A percentile compares a stretch with the other conserved stretches of the same genome.
Conservation (phyloP, 2,113 vertebrate species). For the Xenopus tropicalis region DNA sequence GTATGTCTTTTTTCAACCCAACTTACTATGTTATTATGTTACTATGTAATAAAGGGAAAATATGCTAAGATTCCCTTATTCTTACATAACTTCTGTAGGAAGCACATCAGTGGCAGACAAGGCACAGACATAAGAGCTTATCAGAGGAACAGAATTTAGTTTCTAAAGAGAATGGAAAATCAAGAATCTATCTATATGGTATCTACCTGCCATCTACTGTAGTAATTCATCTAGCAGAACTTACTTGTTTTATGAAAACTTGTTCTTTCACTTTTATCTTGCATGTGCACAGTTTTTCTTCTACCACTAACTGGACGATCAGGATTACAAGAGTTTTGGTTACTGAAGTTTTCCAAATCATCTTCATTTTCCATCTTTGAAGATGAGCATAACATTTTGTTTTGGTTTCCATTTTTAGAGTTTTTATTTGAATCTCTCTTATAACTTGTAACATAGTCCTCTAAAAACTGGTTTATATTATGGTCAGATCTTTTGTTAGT, state of each 20-base stretch:
- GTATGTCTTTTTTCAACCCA: no score
- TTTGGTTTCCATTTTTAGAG: slow-evolving; percentile 44
- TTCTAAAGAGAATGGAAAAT: no score
- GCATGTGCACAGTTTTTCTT: slow-evolving; percentile 60
- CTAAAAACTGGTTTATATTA: slow-evolving; percentile 31
- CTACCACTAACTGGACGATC: slow-evolving; percentile 72
- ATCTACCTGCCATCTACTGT: no score
- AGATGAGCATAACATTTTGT: slow-evolving; percentile 21
- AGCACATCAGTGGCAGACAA: no score
- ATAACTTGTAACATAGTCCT: slow-evolving; percentile 50
- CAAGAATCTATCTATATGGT: no score
- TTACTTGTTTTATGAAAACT: slow-evolving; percentile 56
- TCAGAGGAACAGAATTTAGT: no score
- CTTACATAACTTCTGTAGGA: no score
- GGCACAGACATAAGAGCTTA: no score
- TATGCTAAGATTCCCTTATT: no score
- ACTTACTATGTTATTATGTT: no score
- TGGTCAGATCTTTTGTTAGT: slow-evolving; percentile 43
- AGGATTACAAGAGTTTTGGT: slow-evolving; percentile 30
- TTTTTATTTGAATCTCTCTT: slow-evolving; percentile 44
- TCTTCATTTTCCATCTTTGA: slow-evolving; percentile 25
- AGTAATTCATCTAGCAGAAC: slow-evolving; percentile 7
- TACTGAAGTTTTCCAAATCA: slow-evolving; percentile 54
- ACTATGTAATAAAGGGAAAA: no score
- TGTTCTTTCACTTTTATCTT: slow-evolving; percentile 43